A percentile compares a stretch with the other conserved stretches of the same genome.
Conservation (phyloP, 2,113 vertebrate species). For the Lycaon pictus region DNA sequence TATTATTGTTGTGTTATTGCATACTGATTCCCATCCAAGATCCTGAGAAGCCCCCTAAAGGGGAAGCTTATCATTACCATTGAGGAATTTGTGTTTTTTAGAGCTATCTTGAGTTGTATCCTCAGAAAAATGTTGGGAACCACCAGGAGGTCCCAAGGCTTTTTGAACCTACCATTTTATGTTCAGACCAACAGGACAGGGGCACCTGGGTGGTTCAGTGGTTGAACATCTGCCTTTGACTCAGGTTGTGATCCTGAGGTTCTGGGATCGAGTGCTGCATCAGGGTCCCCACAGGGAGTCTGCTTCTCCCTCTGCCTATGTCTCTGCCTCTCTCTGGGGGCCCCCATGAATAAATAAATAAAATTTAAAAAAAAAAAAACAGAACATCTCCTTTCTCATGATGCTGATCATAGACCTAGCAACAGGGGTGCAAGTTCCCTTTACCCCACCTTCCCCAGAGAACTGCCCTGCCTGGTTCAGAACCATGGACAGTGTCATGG, state of each 20-base stretch:
- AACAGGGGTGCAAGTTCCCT: neutral
- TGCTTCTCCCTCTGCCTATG: too few relatives aligned
- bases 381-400: neutral
- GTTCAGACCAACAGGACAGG: neutral
- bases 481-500: constrained; percentile 73
- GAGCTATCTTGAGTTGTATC: neutral
- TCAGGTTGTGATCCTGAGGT: too few relatives aligned
- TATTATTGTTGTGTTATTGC: neutral
- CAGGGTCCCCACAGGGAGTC: too few relatives aligned
- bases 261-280: too few relatives aligned
- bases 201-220: too few relatives aligned
- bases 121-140: neutral
- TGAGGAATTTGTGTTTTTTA: neutral
- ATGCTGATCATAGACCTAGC: neutral
- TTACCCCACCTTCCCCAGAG: neutral
- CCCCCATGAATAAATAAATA: too few relatives aligned
- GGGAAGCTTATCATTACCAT: neutral
- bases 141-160: neutral
- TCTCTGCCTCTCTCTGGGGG: too few relatives aligned
- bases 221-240: too few relatives aligned
- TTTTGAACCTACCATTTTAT: neutral
- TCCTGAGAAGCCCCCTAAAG: neutral
- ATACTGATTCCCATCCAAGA: neutral
- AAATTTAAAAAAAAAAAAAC: too few relatives aligned
- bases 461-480: constrained; percentile 60